phyloP scores from a whole-genome alignment of 2,113 vertebrate species.

The Uropsilus gracilis region DNA sequence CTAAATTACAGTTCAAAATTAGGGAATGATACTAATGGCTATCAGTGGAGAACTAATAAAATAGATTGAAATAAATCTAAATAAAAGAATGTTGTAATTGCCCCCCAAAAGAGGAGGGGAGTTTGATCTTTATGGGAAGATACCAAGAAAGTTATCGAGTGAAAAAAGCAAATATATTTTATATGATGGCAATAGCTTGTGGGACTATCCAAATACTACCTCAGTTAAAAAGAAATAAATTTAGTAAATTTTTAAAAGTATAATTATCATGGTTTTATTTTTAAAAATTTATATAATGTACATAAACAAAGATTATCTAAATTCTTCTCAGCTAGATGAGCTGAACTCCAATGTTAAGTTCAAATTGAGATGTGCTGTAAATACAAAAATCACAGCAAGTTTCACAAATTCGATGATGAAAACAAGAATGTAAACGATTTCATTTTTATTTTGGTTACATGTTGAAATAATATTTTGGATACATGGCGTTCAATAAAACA shows the following conservation, averaged over 20 bases:
- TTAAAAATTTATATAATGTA: background rate
- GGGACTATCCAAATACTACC: too few relatives aligned
- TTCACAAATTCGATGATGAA: constrained; percentile 6
- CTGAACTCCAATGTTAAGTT: background rate
- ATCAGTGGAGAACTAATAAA: background rate
- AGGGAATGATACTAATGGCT: too few relatives aligned
- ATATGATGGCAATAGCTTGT: background rate
- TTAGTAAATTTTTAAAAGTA: too few relatives aligned
- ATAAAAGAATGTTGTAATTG: background rate
- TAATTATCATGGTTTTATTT: background rate
- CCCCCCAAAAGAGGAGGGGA: background rate
- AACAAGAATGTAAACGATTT: constrained; percentile 25
- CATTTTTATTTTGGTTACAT: background rate
- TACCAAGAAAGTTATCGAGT: background rate
- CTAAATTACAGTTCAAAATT: constrained; percentile 42
- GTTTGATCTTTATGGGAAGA: background rate
- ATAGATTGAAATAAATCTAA: constrained; percentile 17
- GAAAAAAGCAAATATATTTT: background rate
- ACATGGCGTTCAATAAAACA: background rate
- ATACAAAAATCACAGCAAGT: background rate
- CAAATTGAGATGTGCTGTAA: background rate
- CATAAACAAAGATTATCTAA: background rate
- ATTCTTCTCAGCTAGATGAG: background rate
- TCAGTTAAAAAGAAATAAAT: too few relatives aligned
- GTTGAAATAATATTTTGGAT: constrained; percentile 3